Percentiles rank a stretch among this genome's conserved stretches.
phyloP scores from a whole-genome alignment of 2,113 vertebrate genomes.

The Alethe castanea region DNA sequence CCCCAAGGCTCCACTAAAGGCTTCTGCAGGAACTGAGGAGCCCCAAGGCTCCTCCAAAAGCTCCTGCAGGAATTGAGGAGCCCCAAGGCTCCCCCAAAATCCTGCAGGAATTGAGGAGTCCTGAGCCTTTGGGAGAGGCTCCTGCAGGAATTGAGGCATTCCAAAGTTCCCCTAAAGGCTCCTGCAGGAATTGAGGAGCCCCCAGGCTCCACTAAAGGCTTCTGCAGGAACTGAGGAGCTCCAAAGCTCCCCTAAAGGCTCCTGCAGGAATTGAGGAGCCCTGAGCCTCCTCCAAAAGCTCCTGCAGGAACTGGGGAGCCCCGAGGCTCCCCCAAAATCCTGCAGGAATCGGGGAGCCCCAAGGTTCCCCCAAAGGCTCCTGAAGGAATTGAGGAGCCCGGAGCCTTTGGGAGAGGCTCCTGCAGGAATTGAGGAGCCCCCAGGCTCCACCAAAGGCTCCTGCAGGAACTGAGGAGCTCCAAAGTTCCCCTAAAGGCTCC shows the following conservation, averaged over 20 bases:
- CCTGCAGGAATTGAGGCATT: not conserved
- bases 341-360: not conserved
- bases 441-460: not conserved
- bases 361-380: not conserved
- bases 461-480: accelerated
- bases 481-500: accelerated
- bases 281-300: accelerated
- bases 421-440: not conserved
- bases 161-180: not conserved
- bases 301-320: not conserved
- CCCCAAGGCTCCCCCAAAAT: accelerated
- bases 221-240: not conserved
- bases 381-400: accelerated
- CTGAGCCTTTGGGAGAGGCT: not conserved
- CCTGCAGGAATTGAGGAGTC: not conserved
- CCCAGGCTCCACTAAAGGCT: not conserved
- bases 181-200: not conserved
- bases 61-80: not conserved
- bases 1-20: not conserved
- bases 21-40: not conserved
- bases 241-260: accelerated
- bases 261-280: not conserved
- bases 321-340: not conserved
- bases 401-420: not conserved
- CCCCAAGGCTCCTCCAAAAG: accelerated